Percentiles rank a stretch among this genome's conserved stretches.
These are phyloP conservation scores for Whitmania pigra DNA, from an alignment of 1,140 invertebrate species.

Conservation along the genomic window DNA sequence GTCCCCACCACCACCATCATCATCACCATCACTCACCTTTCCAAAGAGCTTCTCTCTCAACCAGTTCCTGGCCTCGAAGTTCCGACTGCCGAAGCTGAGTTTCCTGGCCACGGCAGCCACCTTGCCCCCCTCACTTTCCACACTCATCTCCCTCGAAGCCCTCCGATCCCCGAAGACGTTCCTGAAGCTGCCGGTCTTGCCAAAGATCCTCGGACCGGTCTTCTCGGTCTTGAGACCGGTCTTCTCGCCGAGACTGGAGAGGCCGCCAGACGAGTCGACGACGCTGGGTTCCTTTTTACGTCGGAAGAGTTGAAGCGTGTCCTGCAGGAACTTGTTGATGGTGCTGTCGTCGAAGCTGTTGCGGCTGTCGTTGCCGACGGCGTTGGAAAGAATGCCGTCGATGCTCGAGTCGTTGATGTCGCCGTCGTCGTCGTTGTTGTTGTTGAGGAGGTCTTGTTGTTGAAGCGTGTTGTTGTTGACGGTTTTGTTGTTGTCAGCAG, in stretches of 20 bases:
- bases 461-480: background rate
- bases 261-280: background rate
- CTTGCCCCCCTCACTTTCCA: slow-evolving; percentile 15
- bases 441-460: slow-evolving; percentile 3
- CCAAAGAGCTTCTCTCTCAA: slow-evolving; percentile 23
- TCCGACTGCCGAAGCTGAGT: slow-evolving; percentile 27
- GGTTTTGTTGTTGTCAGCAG: background rate
- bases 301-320: background rate
- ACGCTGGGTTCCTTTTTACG: background rate
- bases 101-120: background rate
- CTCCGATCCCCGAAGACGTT: background rate
- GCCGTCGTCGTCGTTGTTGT: background rate
- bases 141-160: slow-evolving; percentile 39
- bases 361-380: background rate
- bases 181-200: background rate
- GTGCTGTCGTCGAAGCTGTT: slow-evolving; percentile 8
- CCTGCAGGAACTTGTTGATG: background rate
- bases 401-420: slow-evolving; percentile 9
- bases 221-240: background rate
- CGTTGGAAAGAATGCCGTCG: background rate
- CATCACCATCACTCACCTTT: slow-evolving; percentile 38
- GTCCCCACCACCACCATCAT: slow-evolving; percentile 37
- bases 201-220: background rate
- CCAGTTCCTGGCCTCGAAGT: slow-evolving; percentile 40
- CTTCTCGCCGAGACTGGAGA: background rate